phyloP scores from a whole-genome alignment of 1,140 invertebrate genomes.

The Psilanteris sp. region DNA sequence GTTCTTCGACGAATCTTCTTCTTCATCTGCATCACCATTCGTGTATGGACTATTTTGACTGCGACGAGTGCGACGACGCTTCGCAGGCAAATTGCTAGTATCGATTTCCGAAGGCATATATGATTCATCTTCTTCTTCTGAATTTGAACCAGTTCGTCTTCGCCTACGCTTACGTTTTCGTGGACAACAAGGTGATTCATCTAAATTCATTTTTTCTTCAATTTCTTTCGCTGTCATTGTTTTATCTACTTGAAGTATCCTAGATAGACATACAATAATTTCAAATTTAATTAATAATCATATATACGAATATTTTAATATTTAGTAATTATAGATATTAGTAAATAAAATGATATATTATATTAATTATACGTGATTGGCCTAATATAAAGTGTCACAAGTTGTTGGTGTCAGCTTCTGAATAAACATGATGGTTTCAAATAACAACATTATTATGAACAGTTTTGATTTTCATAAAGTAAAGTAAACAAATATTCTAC shows the following conservation, averaged over 20 bases:
- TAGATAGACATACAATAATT: too few species aligned
- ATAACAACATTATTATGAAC: too few species aligned
- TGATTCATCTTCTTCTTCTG: slow-evolving; percentile 71
- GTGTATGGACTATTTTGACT: slow-evolving; percentile 35
- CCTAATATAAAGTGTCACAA: too few species aligned
- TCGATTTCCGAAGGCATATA: slow-evolving; percentile 51
- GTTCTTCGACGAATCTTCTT: slow-evolving; percentile 13
- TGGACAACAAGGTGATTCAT: slow-evolving; percentile 74
- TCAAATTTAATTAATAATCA: too few species aligned
- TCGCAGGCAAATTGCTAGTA: slow-evolving; percentile 1
- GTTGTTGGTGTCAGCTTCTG: too few species aligned
- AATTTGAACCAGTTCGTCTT: slow-evolving; percentile 66
- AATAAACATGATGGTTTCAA: too few species aligned
- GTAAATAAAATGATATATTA: too few species aligned
- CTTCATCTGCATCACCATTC: slow-evolving; percentile 58
- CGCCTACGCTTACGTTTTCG: slow-evolving; percentile 71
- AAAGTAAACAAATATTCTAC: too few species aligned
- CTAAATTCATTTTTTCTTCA: slow-evolving; percentile 72
- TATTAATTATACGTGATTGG: too few species aligned
- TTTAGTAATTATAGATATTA: too few species aligned
- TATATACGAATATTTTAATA: too few species aligned
- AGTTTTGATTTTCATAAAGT: too few species aligned
- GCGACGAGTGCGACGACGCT: slow-evolving; percentile 59
- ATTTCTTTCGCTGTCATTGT: slow-evolving; percentile 65
- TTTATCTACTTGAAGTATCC: slow-evolving; percentile 69